Evolutionary conservation across 2,113 vertebrate genomes (phyloP).

Genomic region (Saccopteryx bilineata): DNA sequence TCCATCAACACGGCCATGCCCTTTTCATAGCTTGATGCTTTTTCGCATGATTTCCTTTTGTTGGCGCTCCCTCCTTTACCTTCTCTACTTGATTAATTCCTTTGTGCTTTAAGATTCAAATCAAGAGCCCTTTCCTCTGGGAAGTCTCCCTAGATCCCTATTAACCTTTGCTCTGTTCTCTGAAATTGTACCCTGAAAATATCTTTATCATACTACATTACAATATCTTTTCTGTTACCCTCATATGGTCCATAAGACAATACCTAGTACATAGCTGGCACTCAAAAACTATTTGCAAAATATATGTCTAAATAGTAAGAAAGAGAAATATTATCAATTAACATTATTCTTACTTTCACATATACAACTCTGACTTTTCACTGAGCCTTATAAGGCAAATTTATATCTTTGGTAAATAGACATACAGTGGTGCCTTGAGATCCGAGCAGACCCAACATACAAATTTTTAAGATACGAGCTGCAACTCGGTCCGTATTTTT

Average conservation of each 20-base stretch:
- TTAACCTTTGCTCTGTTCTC: neutral
- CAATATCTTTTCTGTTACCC: neutral
- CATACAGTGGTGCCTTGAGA: neutral
- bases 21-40: neutral
- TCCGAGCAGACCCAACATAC: no score
- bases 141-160: neutral
- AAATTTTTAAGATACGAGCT: no score
- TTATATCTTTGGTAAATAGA: neutral
- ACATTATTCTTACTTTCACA: constrained; percentile 6
- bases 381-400: neutral
- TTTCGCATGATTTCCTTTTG: constrained; percentile 6
- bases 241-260: neutral
- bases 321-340: neutral
- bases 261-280: neutral
- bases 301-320: neutral
- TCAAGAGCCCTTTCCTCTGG: neutral
- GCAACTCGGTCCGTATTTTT: no score
- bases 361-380: neutral
- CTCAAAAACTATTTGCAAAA: constrained; percentile 5
- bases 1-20: neutral
- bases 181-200: neutral
- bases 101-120: constrained; percentile 42
- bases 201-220: neutral
- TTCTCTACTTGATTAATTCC: neutral
- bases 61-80: neutral